These are phyloP conservation scores for Streblospio benedicti DNA, from an alignment of 1,140 invertebrate genomes.

Conservation along the genomic window DNA sequence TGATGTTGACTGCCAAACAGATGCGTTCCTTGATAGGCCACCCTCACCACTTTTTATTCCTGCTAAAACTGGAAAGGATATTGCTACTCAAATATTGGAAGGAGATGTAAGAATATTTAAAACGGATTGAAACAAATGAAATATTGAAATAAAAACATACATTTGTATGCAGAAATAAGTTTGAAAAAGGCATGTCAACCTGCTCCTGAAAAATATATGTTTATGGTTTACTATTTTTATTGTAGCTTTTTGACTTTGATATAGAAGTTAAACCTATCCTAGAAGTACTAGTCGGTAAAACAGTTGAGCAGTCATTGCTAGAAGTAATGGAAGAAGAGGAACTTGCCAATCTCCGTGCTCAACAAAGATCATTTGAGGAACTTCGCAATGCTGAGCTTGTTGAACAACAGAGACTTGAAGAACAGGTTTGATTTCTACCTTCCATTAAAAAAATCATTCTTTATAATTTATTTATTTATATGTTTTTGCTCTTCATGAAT, in stretches of 20 bases:
- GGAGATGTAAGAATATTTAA: conserved; percentile 63
- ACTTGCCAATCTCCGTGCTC: conserved; percentile 60
- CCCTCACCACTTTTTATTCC: conserved; percentile 62
- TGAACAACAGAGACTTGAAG: conserved; percentile 63
- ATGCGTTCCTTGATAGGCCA: conserved; percentile 72
- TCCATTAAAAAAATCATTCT: too few species aligned
- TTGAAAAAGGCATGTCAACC: too few species aligned
- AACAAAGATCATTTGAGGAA: conserved; percentile 66
- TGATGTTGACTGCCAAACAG: conserved; percentile 72
- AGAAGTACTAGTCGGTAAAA: conserved; percentile 77
- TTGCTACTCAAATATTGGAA: conserved; percentile 71
- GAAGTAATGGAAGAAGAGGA: conserved; percentile 58
- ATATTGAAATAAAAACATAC: too few species aligned
- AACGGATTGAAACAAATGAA: too few species aligned
- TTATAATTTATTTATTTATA: too few species aligned
- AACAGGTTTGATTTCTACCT: too few species aligned
- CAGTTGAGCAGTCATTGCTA: conserved; percentile 72
- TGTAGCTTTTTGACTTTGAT: conserved; percentile 66
- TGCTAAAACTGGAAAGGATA: conserved; percentile 68
- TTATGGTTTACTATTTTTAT: conserved; percentile 18
- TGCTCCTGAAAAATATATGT: too few species aligned
- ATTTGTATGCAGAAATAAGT: too few species aligned
- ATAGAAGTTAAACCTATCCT: conserved; percentile 76
- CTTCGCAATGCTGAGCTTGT: conserved; percentile 65
- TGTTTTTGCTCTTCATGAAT: too few species aligned